Evolutionary conservation across 2,888 invertebrate species (phyloP).

Genomic region (Autographa pulchrina): DNA sequence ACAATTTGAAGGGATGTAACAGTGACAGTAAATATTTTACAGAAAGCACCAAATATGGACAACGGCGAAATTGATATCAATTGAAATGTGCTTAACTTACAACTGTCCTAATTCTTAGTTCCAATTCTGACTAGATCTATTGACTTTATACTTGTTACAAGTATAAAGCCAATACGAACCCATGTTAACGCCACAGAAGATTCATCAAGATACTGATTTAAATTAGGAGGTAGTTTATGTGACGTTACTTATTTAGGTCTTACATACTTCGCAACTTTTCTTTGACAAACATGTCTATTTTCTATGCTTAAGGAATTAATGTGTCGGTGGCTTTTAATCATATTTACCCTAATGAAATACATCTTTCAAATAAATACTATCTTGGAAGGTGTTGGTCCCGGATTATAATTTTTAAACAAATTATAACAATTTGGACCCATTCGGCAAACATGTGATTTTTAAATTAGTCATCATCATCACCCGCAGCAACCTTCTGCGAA

Average conservation of each 20-base stretch:
- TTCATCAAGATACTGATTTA: constrained; percentile 83
- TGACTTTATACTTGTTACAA: constrained; percentile 68
- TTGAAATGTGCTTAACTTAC: constrained; percentile 46
- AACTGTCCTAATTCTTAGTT: constrained; percentile 75
- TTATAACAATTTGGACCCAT: constrained; percentile 88
- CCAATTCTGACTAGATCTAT: constrained; percentile 87
- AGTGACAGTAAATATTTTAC: constrained; percentile 23
- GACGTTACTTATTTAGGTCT: constrained; percentile 72
- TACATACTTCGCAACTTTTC: constrained; percentile 87
- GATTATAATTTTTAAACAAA: constrained; percentile 90
- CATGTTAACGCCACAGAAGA: constrained; percentile 74
- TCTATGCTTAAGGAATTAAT: constrained; percentile 89
- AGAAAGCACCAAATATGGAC: constrained; percentile 34
- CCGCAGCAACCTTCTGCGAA: constrained; percentile 78
- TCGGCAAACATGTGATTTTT: constrained; percentile 84
- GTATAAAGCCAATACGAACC: constrained; percentile 74
- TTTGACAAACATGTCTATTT: constrained; percentile 85
- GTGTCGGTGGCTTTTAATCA: constrained; percentile 90
- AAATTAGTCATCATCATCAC: constrained; percentile 79
- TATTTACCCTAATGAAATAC: constrained; percentile 88
- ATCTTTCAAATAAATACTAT: constrained; percentile 90
- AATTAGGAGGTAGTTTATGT: constrained; percentile 88
- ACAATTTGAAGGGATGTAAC: constrained; percentile 17
- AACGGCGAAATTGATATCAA: constrained; percentile 35
- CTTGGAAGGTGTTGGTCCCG: constrained; percentile 89